These are phyloP conservation scores for Cherax destructor DNA, from an alignment of 1,140 invertebrate genomes.

Conservation along the genomic window DNA sequence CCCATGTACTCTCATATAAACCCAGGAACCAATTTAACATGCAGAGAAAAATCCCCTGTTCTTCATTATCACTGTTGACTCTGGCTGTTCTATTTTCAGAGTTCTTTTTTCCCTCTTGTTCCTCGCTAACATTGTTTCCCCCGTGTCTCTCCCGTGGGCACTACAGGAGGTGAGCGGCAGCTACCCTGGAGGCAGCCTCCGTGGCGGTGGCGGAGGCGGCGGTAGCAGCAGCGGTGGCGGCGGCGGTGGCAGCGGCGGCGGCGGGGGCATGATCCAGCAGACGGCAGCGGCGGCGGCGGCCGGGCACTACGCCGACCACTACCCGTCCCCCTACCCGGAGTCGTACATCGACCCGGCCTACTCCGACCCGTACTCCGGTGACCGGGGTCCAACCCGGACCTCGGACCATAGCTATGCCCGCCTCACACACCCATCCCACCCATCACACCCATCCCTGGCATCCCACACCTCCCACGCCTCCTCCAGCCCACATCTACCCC, in stretches of 20 bases:
- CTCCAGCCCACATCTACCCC: constrained; percentile 51
- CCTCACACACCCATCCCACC: constrained; percentile 40
- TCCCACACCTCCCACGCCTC: constrained; percentile 48
- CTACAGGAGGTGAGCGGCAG: constrained; percentile 41
- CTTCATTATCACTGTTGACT: neutral
- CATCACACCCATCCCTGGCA: constrained; percentile 35
- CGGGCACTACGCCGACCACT: constrained; percentile 19
- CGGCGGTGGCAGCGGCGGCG: neutral
- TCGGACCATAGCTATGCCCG: constrained; percentile 53
- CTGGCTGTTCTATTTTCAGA: neutral
- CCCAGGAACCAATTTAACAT: too few relatives aligned
- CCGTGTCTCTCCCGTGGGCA: neutral
- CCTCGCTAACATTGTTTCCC: neutral
- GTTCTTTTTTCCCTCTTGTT: neutral
- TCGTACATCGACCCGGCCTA: constrained; percentile 42
- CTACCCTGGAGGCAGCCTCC: constrained; percentile 8
- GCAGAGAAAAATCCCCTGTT: neutral
- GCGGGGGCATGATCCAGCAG: neutral
- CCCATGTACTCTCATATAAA: too few relatives aligned
- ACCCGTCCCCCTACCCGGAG: constrained; percentile 36
- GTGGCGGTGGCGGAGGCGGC: neutral
- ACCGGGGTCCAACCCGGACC: constrained; percentile 1
- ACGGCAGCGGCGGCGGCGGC: neutral
- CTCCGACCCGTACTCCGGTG: constrained; percentile 40
- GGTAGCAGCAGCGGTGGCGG: constrained; percentile 7